Conservation (phyloP, 2,113 vertebrate species). For the Pygoscelis adeliae region DNA sequence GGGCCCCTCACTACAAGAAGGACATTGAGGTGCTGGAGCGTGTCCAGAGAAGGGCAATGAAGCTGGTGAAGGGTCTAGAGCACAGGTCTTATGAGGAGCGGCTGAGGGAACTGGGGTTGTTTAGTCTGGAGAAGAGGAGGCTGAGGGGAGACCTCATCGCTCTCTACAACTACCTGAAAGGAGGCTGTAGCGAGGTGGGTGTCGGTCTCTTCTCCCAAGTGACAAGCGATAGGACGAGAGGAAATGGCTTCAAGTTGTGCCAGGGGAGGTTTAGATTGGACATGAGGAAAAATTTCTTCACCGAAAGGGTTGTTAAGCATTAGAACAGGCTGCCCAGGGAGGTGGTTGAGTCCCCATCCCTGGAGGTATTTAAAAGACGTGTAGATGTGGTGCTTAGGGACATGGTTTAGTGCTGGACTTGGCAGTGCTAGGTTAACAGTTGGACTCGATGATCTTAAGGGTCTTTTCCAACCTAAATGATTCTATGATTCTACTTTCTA, state of each 20-base stretch:
- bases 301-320: accelerated
- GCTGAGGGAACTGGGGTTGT: neutral
- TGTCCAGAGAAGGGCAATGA: accelerated
- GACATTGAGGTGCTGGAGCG: neutral
- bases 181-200: accelerated
- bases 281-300: neutral
- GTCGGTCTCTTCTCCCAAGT: neutral
- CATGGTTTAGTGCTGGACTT: neutral
- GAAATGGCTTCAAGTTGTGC: accelerated
- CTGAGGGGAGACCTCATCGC: accelerated
- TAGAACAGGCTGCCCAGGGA: neutral
- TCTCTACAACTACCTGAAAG: neutral
- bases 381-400: neutral
- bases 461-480: neutral
- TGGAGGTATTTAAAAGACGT: neutral
- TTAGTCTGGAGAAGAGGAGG: neutral
- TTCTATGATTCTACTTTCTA: neutral
- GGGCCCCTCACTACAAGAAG: neutral
- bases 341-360: neutral
- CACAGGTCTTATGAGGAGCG: accelerated
- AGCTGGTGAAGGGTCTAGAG: neutral
- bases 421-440: neutral
- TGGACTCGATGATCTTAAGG: neutral
- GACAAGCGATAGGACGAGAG: neutral
- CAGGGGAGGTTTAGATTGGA: neutral